Percentiles rank a stretch among this genome's conserved stretches.
Conservation (phyloP, 2,888 invertebrate species). For the Chloroclysta siterata region DNA sequence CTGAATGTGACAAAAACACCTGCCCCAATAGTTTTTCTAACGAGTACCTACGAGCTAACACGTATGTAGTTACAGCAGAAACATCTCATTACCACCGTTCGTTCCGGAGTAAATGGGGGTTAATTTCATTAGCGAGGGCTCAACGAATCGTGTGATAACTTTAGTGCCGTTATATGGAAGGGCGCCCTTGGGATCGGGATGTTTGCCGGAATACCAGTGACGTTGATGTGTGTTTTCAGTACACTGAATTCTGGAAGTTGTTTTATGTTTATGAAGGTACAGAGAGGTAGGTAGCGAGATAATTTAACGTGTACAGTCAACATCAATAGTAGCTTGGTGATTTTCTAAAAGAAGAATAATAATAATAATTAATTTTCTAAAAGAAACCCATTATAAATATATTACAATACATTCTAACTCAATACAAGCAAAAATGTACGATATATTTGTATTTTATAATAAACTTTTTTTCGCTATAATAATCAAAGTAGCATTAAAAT, state of each 20-base stretch:
- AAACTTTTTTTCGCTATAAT: no score
- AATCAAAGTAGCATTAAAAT: no score
- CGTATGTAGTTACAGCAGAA: conserved; percentile 68
- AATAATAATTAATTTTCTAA: no score
- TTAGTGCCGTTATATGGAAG: conserved; percentile 77
- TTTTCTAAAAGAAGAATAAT: no score
- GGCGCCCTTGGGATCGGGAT: conserved; percentile 69
- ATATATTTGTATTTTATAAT: no score
- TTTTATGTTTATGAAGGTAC: conserved; percentile 38
- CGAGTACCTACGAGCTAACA: conserved; percentile 56
- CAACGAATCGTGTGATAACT: conserved; percentile 85
- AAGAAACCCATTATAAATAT: no score
- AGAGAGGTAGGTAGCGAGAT: conserved; percentile 19
- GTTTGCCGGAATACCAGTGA: conserved; percentile 56
- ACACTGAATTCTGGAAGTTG: conserved; percentile 49
- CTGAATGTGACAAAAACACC: conserved; percentile 14
- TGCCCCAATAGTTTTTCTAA: conserved; percentile 20
- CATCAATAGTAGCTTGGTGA: no score
- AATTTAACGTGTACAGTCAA: conserved; percentile 17
- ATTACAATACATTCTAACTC: no score
- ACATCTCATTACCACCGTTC: conserved; percentile 76
- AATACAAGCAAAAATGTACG: no score
- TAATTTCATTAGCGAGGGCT: conserved; percentile 82
- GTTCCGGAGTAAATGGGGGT: conserved; percentile 74
- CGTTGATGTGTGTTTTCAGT: conserved; percentile 57